phyloP scores from a whole-genome alignment of 2,113 vertebrate genomes.

The Gnathonemus longibarbis region DNA sequence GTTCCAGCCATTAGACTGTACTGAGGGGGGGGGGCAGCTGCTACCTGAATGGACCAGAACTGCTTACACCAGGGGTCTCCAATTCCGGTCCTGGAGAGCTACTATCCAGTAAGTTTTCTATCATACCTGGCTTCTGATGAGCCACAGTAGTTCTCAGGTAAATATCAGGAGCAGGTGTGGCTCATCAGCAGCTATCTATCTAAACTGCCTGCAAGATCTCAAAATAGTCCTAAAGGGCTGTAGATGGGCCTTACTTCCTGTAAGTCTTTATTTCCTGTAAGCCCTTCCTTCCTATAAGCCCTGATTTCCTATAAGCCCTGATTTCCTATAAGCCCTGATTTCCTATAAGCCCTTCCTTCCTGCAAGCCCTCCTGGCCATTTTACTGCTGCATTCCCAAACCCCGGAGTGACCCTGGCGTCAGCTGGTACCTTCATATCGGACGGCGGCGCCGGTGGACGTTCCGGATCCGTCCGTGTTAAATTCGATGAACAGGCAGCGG shows the following conservation, averaged over 20 bases:
- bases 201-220: background rate
- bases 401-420: background rate
- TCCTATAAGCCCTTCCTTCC: background rate
- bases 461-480: conserved; percentile 82
- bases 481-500: conserved; percentile 81
- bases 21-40: too few species aligned
- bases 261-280: too few species aligned
- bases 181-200: too few species aligned
- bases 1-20: background rate
- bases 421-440: conserved; percentile 77
- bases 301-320: background rate
- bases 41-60: too few species aligned
- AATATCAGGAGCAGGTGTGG: too few species aligned
- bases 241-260: background rate
- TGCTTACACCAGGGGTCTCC: too few species aligned
- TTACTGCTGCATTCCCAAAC: background rate
- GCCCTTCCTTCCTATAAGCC: too few species aligned
- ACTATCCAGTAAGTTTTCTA: too few species aligned
- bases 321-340: background rate
- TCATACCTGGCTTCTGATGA: too few species aligned
- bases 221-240: background rate
- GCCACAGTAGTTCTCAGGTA: too few species aligned
- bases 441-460: conserved; percentile 83
- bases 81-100: too few species aligned
- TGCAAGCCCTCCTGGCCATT: background rate